phyloP scores from a whole-genome alignment of 2,888 invertebrate species.

The Cephalotes varians region DNA sequence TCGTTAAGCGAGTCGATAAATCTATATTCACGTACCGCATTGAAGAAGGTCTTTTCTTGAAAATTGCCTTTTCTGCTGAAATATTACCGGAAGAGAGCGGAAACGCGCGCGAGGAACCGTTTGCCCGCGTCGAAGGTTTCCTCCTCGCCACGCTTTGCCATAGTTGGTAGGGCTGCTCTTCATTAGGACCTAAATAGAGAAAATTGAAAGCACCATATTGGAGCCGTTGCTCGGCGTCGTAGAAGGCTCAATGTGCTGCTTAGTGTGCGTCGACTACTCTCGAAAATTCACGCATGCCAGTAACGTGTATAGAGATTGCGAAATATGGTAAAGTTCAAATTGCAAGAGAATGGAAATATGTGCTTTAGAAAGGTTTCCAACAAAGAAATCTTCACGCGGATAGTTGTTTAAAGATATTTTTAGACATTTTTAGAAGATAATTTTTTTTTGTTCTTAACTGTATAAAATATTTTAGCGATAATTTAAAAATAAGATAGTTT shows the following conservation, averaged over 20 bases:
- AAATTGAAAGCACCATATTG: slow-evolving; percentile 81
- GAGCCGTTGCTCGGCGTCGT: slow-evolving; percentile 54
- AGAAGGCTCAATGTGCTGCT: slow-evolving; percentile 48
- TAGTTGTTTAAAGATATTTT: background rate
- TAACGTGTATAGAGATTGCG: slow-evolving; percentile 29
- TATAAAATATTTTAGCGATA: slow-evolving; percentile 42
- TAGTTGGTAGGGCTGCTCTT: slow-evolving; percentile 74
- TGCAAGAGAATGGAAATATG: background rate
- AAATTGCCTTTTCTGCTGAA: slow-evolving; percentile 60
- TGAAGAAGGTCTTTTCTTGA: slow-evolving; percentile 28
- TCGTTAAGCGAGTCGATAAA: slow-evolving; percentile 50
- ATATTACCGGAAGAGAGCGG: slow-evolving; percentile 57
- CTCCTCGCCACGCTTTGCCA: slow-evolving; percentile 55
- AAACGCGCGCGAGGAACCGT: slow-evolving; percentile 54
- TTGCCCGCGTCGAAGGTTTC: slow-evolving; percentile 59
- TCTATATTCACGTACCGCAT: slow-evolving; percentile 43
- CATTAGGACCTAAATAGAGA: slow-evolving; percentile 80
- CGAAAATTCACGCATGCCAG: slow-evolving; percentile 41
- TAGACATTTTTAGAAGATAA: background rate
- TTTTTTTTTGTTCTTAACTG: background rate
- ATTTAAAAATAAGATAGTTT: background rate
- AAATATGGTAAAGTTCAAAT: slow-evolving; percentile 32
- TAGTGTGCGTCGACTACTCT: slow-evolving; percentile 52
- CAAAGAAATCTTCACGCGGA: background rate
- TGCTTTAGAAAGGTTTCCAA: background rate